Percentiles rank a stretch among this genome's conserved stretches.
Evolutionary conservation across 2,113 vertebrate species (phyloP).

Genomic region (Perca schrenkii): DNA sequence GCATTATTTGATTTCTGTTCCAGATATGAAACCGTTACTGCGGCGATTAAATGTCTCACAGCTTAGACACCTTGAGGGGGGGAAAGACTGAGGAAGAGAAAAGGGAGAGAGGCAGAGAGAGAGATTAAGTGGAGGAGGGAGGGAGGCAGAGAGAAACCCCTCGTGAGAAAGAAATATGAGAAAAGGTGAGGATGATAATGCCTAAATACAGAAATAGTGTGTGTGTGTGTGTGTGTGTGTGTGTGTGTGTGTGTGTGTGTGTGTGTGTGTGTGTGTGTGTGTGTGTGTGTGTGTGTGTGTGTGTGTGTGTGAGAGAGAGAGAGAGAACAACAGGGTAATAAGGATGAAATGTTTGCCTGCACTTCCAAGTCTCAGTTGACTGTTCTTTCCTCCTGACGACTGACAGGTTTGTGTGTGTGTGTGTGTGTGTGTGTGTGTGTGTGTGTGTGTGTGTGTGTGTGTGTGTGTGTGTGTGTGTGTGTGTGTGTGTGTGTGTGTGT

Average conservation of each 20-base stretch:
- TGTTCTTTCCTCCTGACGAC: slow-evolving; percentile 65
- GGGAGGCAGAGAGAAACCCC: slow-evolving; percentile 33
- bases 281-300: slow-evolving; percentile 16
- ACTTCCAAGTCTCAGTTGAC: slow-evolving; percentile 72
- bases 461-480: slow-evolving; percentile 32
- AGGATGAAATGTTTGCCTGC: slow-evolving; percentile 77
- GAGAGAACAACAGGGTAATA: slow-evolving; percentile 72
- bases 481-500: neutral
- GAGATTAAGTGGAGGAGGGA: slow-evolving; percentile 67
- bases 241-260: neutral
- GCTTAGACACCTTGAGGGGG: slow-evolving; percentile 98
- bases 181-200: slow-evolving; percentile 70
- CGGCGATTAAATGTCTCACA: slow-evolving; percentile 99
- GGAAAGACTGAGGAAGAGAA: slow-evolving; percentile 68
- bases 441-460: slow-evolving; percentile 29
- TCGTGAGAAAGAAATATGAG: slow-evolving; percentile 70
- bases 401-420: slow-evolving; percentile 59
- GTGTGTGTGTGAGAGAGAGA: neutral
- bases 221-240: slow-evolving; percentile 8
- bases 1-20: slow-evolving; percentile 99
- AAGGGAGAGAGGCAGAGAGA: slow-evolving; percentile 65
- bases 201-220: slow-evolving; percentile 62
- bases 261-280: neutral
- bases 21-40: slow-evolving; percentile 99
- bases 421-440: slow-evolving; percentile 1